These are phyloP conservation scores for Halichondria panicea DNA, from an alignment of 37 sponge, comb jelly and placozoan genomes.

Conservation along the genomic window DNA sequence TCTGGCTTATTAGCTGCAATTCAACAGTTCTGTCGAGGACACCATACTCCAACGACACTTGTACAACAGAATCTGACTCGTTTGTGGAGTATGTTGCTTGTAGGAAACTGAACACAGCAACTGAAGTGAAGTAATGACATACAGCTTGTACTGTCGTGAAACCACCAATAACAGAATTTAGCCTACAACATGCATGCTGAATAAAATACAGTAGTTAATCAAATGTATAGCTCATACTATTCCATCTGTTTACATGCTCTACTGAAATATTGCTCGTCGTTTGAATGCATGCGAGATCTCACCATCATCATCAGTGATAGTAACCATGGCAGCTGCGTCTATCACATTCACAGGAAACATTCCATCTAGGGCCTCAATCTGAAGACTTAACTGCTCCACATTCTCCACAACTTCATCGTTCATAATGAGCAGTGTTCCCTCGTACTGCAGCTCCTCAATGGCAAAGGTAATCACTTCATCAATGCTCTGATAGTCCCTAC, in stretches of 20 bases:
- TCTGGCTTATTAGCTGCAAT: background rate
- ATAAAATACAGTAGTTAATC: background rate
- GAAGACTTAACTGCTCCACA: conserved; percentile 7
- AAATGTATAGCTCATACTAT: background rate
- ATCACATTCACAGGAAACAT: conserved; percentile 21
- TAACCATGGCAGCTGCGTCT: background rate
- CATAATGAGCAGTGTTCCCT: background rate
- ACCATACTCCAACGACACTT: conserved; percentile 2
- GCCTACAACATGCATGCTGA: background rate
- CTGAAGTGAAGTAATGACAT: background rate
- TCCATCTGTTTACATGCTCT: background rate
- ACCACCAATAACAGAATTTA: no score
- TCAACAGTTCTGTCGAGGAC: background rate
- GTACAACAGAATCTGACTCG: background rate
- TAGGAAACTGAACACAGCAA: conserved; percentile 13
- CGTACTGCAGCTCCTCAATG: conserved; percentile 3
- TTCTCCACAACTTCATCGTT: conserved; percentile 15
- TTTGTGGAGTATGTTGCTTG: background rate
- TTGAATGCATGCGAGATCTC: background rate
- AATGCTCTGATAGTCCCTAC: background rate
- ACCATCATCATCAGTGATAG: conserved; percentile 38
- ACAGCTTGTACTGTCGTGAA: no score
- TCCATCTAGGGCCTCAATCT: conserved; percentile 9
- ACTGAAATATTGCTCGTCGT: background rate
- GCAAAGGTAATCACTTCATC: conserved; percentile 1